phyloP scores from a whole-genome alignment of 2,113 vertebrate genomes.

The Neolamprologus toae region DNA sequence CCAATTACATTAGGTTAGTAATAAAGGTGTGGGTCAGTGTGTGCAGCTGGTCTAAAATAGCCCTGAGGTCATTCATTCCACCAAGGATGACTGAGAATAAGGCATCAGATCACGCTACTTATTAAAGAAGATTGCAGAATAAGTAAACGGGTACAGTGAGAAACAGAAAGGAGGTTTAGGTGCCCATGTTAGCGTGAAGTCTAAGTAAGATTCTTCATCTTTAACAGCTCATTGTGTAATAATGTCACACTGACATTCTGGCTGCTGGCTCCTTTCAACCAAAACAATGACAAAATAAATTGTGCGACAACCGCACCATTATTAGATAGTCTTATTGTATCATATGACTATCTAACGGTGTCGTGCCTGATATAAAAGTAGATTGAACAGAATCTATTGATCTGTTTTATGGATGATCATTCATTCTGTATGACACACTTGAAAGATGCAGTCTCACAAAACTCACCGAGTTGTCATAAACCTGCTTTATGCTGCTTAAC shows the following conservation, averaged over 20 bases:
- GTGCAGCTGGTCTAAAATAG: neutral
- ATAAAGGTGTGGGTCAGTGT: slow-evolving; percentile 26
- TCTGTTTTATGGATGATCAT: fast-evolving
- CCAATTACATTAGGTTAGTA: slow-evolving; percentile 49
- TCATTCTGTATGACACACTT: neutral
- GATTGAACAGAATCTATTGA: neutral
- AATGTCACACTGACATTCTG: neutral
- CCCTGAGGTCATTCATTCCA: neutral
- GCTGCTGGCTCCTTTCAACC: neutral
- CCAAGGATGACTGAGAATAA: neutral
- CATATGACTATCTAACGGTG: neutral
- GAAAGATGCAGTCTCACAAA: neutral
- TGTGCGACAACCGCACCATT: neutral
- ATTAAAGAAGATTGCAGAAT: neutral
- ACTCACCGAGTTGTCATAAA: neutral
- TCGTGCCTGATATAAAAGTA: neutral
- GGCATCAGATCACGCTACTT: neutral
- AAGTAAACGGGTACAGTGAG: neutral
- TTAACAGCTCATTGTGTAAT: neutral
- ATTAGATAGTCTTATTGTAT: neutral
- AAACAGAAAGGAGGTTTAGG: neutral
- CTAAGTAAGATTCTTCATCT: neutral
- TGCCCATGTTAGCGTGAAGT: neutral
- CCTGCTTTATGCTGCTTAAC: neutral
- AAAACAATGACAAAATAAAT: neutral